Evolutionary conservation across 2,888 invertebrate genomes (phyloP), one percentile per base, ranked within the genome.

Genomic region (Watsonalla binaria): DNA sequence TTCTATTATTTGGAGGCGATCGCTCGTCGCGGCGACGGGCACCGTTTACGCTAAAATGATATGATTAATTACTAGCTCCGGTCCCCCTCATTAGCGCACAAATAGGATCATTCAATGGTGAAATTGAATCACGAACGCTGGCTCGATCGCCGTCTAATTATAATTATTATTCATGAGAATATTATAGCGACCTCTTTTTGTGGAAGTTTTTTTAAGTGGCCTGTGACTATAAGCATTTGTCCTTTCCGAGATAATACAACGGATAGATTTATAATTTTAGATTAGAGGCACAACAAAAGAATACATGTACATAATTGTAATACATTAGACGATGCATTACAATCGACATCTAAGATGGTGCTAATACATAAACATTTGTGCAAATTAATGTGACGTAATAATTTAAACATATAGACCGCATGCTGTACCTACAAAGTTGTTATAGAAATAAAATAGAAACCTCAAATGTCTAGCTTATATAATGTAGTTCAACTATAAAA

Each of bases 41-140:
- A 80, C 80, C 82, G 85, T 79, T 87, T 81, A 86, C 83, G 84
- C 79, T 85, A 80, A 86, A 87, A 87, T 86, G 84, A 87, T 90
- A 88, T 90, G 90, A 90, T 90, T 90, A 90, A 90, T 90, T 87
- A 86, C 86, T 72, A 77, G 71, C 69, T 72, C 68, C 77, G 81
- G 85, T 78, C 80, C 78, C 86, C 82, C 90, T 90, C 90, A 90
- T 90, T 90, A 90, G 84, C 78, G 87, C 68, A 74, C 78, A 84
- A 90, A 89, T 86, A 83, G 84, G 83, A 79, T 77, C 84, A 78
- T 78, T 90, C 86, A 83, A 69, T 84, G 87, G 86, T 87, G 79
- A 89, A 90, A 90, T 90, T 89, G 82, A 87, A 89, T 87, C 83
- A 85, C 77, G 74, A 78, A 71, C 74, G 76, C 63, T 67, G 70